A percentile compares a stretch with the other conserved stretches of the same genome.
Conservation (phyloP, 2,113 vertebrate genomes). For the Azemiops feae region DNA sequence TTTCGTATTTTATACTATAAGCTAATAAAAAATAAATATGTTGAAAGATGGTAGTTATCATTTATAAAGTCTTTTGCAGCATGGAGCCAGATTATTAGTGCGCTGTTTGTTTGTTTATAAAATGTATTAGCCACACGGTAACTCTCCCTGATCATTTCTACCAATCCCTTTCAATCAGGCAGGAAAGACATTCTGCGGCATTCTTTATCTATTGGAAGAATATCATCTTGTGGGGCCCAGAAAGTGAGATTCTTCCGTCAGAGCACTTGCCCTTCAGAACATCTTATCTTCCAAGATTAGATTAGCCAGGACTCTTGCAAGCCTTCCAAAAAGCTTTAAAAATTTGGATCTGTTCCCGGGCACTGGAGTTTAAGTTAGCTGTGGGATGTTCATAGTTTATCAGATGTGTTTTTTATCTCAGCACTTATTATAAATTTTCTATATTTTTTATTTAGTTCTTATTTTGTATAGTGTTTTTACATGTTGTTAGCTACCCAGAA, state of each 20-base stretch:
- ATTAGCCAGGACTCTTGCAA: neutral
- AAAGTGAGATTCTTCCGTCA: neutral
- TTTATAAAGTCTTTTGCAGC: neutral
- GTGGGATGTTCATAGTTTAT: neutral
- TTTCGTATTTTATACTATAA: too few species aligned
- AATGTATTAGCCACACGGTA: neutral
- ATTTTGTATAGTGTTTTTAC: neutral
- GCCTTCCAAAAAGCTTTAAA: neutral
- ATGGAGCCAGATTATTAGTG: neutral
- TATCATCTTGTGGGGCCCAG: neutral
- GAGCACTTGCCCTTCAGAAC: neutral
- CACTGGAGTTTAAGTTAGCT: neutral
- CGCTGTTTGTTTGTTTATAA: neutral
- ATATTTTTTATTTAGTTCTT: neutral
- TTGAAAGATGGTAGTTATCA: neutral
- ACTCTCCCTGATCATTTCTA: neutral
- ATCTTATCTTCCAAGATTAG: neutral
- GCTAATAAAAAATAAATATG: too few species aligned
- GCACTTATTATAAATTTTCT: neutral
- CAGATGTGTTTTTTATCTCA: neutral
- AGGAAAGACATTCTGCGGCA: neutral
- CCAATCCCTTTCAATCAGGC: neutral
- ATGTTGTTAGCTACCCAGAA: neutral
- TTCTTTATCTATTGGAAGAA: neutral
- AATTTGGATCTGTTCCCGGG: neutral